Conservation (phyloP, 2,888 invertebrate genomes). For the Calameuta pallipes region DNA sequence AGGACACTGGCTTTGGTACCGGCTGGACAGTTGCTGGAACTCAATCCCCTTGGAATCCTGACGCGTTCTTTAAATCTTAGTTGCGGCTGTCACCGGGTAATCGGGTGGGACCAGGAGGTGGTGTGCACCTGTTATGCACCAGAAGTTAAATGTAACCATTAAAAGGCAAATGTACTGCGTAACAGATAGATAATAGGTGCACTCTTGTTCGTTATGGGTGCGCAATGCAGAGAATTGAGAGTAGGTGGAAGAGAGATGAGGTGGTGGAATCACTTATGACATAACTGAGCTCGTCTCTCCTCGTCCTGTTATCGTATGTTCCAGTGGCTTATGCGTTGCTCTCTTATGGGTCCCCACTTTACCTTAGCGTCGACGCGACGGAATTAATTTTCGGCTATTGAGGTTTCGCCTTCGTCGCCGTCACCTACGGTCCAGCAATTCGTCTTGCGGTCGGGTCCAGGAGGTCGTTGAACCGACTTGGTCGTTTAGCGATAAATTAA, state of each 20-base stretch:
- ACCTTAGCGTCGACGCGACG: neutral
- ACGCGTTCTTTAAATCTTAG: neutral
- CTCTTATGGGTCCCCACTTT: neutral
- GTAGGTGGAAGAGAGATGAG: no score
- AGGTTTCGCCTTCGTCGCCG: neutral
- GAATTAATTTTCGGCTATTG: neutral
- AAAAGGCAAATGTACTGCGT: neutral
- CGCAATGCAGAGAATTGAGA: neutral
- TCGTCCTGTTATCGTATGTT: neutral
- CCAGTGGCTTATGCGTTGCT: no score
- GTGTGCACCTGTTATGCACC: neutral
- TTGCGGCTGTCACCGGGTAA: neutral
- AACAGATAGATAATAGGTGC: neutral
- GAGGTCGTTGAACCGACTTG: slow-evolving; percentile 23
- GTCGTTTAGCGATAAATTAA: slow-evolving; percentile 9
- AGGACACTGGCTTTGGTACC: neutral
- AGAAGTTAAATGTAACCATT: neutral
- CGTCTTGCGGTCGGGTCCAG: slow-evolving; percentile 11
- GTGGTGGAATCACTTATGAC: neutral
- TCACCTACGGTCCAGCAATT: neutral
- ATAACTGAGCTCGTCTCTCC: neutral
- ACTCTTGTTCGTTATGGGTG: neutral
- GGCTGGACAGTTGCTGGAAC: neutral
- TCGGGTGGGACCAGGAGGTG: neutral
- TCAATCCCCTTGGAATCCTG: neutral